A percentile compares a stretch with the other conserved stretches of the same genome.
These are phyloP conservation scores for Aricia agestis DNA, from an alignment of 1,140 invertebrate species.

Conservation along the genomic window DNA sequence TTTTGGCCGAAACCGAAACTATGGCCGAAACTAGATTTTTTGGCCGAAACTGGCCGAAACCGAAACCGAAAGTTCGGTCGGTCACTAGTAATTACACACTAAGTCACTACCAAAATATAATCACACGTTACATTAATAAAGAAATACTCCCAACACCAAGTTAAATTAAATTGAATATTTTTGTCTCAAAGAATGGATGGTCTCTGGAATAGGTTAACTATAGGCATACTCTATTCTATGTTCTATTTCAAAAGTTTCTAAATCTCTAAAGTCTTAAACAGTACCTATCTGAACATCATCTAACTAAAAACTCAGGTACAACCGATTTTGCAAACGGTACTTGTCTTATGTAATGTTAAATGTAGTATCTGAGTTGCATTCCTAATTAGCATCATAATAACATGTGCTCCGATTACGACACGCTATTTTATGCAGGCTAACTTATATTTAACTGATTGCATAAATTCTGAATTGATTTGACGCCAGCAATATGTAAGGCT, in stretches of 20 bases:
- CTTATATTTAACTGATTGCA: not conserved
- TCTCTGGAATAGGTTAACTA: too few relatives aligned
- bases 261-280: not conserved
- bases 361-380: conserved; percentile 5
- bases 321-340: not conserved
- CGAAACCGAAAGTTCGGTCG: too few relatives aligned
- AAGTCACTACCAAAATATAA: too few relatives aligned
- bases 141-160: too few relatives aligned
- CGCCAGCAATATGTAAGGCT: not conserved
- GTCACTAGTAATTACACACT: too few relatives aligned
- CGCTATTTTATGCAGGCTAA: not conserved
- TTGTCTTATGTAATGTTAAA: not conserved
- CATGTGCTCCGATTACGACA: conserved; percentile 8
- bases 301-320: not conserved
- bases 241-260: not conserved
- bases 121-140: too few relatives aligned
- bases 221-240: too few relatives aligned
- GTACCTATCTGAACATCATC: not conserved
- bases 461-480: conserved; percentile 1
- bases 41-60: too few relatives aligned
- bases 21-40: too few relatives aligned
- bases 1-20: too few relatives aligned
- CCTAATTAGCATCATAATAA: conserved; percentile 13
- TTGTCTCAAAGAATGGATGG: too few relatives aligned
- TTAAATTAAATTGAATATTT: too few relatives aligned